Base-by-base conservation (phyloP, 2,113 vertebrate species). In the Procavia capensis region DNA sequence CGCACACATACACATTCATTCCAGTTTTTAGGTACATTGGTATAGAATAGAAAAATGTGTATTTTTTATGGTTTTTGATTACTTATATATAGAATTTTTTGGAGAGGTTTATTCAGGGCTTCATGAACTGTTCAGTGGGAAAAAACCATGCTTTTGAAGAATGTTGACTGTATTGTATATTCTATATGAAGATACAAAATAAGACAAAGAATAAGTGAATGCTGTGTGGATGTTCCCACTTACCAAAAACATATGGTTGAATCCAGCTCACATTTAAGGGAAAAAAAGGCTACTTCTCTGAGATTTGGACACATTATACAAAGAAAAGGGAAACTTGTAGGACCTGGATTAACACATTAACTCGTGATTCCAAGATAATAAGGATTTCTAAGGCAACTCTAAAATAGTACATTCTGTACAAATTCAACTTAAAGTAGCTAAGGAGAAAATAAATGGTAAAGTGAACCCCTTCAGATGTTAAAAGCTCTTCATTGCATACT, bases 271-370 rank as follows among this genome's bases (percentile, higher is more conserved):
- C 61, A 54, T 54, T 64, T 43, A 36, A 17, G 2, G 39, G 27
- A 16, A 22, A 24, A n/a, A 59, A 59, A 50, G 1, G 2, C 13
- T 47, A 13, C 25, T 93, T 84, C n/a, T 70, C 39, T 89, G 57
- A 81, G 6, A 95, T 81, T 61, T 88, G 22, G 34, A 64, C 9
- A 76, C 25, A 81, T 20, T 63, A 47, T 59, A 6, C 10, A 81
- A 74, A 54, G 41, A 90, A 88, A 93, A 81, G 50, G 36, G 31
- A 86, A 93, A 79, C 22, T 89, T 10, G 94, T 57, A 95, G 43
- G 5, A 74, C 36, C 29, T 66, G 5, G 0, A 64, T 91, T 95
- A 93, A 83, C 22, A 61, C 7, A 75, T 66, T 89, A 95, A 74
- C 9, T 8, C 31, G 61, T 82, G 31, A 59, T 31, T 78, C 9